phyloP scores from a whole-genome alignment of 2,113 vertebrate genomes.

The Oreochromis spilurus region DNA sequence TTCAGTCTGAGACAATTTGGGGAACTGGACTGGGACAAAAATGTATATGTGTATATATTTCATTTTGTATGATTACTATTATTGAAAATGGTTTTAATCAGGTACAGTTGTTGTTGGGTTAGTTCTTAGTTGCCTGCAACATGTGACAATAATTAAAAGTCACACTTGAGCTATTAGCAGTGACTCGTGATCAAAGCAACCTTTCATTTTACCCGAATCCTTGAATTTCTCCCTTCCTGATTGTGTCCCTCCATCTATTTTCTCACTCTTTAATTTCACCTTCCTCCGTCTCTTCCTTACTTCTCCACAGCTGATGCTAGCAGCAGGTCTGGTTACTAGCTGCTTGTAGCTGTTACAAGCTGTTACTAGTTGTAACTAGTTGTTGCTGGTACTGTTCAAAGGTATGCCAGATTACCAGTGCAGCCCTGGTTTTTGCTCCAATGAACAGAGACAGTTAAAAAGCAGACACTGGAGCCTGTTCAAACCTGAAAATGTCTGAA shows the following conservation, averaged over 20 bases:
- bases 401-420: not conserved
- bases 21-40: not conserved
- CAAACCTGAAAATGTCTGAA: not conserved
- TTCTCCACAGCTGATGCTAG: not conserved
- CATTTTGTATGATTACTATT: not conserved
- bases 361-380: not conserved
- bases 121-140: not conserved
- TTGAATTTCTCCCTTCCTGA: not conserved
- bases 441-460: not conserved
- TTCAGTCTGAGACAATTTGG: not conserved
- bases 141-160: not conserved
- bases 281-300: not conserved
- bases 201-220: not conserved
- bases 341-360: not conserved
- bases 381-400: not conserved
- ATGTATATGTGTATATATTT: not conserved
- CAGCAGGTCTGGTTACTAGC: not conserved
- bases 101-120: not conserved
- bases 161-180: not conserved
- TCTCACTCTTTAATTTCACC: not conserved
- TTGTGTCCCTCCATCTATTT: not conserved
- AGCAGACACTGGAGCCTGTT: not conserved
- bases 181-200: not conserved
- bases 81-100: not conserved
- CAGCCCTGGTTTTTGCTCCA: not conserved